Conservation (phyloP, 2,113 vertebrate species). For the Melanerpes aurifrons region DNA sequence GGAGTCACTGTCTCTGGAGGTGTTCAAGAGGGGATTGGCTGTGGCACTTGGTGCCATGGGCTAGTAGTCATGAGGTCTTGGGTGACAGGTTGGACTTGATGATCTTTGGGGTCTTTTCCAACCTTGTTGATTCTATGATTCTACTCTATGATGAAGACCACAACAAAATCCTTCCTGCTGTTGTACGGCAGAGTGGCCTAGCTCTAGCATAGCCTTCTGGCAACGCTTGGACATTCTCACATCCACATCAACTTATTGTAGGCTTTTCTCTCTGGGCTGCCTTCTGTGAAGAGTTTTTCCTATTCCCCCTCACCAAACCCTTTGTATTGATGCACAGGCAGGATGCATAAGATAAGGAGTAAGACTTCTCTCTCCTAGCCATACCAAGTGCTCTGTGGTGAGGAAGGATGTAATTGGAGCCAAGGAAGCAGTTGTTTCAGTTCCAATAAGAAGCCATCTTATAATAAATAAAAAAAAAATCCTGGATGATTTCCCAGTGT, state of each 20-base stretch:
- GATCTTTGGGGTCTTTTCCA: no score
- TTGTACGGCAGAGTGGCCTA: background rate
- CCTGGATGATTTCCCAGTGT: constrained; percentile 62
- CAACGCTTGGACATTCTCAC: background rate
- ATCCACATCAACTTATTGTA: background rate
- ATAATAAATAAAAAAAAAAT: background rate
- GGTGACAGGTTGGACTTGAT: no score
- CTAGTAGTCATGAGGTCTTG: no score
- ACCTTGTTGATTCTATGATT: no score
- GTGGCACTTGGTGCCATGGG: no score
- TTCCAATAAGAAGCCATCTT: constrained; percentile 60
- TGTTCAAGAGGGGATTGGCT: no score
- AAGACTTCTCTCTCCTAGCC: background rate
- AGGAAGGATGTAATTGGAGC: constrained; percentile 45
- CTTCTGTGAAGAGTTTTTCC: background rate
- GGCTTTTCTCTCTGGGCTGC: background rate
- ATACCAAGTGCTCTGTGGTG: background rate
- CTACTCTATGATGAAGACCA: background rate
- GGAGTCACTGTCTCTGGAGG: no score
- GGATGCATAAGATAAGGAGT: background rate
- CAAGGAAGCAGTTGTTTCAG: constrained; percentile 35
- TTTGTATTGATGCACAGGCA: background rate
- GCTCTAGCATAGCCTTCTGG: background rate
- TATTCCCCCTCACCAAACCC: background rate
- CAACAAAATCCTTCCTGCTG: background rate